A percentile compares a stretch with the other conserved stretches of the same genome.
Conservation (phyloP, 2,797 vertebrate genomes). For the Prionace glauca region DNA sequence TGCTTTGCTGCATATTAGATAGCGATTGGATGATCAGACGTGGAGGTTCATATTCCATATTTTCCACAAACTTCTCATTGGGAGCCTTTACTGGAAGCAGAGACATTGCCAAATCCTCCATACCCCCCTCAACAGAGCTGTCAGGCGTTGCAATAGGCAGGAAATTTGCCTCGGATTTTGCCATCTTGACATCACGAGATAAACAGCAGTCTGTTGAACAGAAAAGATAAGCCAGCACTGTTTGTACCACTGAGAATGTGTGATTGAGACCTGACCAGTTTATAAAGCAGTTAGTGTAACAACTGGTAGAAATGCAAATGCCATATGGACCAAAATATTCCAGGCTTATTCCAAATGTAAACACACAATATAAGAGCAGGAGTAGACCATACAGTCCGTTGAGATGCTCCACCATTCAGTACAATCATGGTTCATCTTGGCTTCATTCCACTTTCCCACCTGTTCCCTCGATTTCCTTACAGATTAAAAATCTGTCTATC, state of each 20-base stretch:
- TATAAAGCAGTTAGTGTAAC: background rate
- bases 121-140: background rate
- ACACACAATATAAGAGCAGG: background rate
- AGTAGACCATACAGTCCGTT: no score
- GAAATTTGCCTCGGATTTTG: background rate
- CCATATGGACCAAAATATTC: background rate
- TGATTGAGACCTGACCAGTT: background rate
- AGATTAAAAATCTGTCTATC: no score
- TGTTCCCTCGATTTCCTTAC: no score
- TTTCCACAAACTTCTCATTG: background rate
- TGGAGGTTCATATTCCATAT: background rate
- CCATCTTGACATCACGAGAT: background rate
- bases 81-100: background rate
- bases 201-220: conserved; percentile 19
- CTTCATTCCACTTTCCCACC: no score
- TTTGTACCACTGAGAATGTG: conserved; percentile 4
- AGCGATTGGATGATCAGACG: background rate
- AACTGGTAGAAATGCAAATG: background rate
- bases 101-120: background rate
- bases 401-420: no score
- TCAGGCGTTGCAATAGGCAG: background rate
- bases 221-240: background rate
- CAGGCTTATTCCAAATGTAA: background rate
- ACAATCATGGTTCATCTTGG: no score
- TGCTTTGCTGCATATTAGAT: background rate